Conservation (phyloP, 37 sponge, comb jelly and placozoan species). For the Petrosia ficiformis region DNA sequence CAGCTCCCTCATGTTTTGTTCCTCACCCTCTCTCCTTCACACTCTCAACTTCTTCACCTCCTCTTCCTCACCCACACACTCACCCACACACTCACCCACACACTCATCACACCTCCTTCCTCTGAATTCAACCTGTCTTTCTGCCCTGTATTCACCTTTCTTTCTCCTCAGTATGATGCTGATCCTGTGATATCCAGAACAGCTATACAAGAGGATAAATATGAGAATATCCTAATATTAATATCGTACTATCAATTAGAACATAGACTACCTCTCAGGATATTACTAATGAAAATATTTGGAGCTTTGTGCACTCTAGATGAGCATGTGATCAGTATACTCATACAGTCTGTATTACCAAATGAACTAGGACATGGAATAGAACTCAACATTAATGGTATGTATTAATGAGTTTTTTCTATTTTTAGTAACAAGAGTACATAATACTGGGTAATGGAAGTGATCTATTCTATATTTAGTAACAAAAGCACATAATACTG, state of each 20-base stretch:
- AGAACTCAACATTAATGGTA: conserved; percentile 46
- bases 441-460: no score
- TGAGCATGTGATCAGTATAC: conserved; percentile 31
- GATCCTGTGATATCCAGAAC: conserved; percentile 58
- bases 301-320: conserved; percentile 70
- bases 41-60: conserved; percentile 1
- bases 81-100: background rate
- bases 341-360: conserved; percentile 67
- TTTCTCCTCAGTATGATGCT: conserved; percentile 68
- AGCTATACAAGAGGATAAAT: conserved; percentile 67
- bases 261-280: conserved; percentile 55
- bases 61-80: background rate
- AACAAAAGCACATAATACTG: no score
- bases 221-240: conserved; percentile 74
- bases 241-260: conserved; percentile 83
- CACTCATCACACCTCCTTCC: background rate
- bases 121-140: background rate
- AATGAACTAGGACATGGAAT: conserved; percentile 84
- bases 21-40: conserved; percentile 1
- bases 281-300: conserved; percentile 77
- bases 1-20: background rate
- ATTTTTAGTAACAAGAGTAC: no score
- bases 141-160: background rate
- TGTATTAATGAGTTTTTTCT: background rate
- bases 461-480: no score